A percentile compares a stretch with the other conserved stretches of the same genome.
These are phyloP conservation scores for Antheraea mylitta DNA, from an alignment of 1,140 invertebrate species.

Conservation along the genomic window DNA sequence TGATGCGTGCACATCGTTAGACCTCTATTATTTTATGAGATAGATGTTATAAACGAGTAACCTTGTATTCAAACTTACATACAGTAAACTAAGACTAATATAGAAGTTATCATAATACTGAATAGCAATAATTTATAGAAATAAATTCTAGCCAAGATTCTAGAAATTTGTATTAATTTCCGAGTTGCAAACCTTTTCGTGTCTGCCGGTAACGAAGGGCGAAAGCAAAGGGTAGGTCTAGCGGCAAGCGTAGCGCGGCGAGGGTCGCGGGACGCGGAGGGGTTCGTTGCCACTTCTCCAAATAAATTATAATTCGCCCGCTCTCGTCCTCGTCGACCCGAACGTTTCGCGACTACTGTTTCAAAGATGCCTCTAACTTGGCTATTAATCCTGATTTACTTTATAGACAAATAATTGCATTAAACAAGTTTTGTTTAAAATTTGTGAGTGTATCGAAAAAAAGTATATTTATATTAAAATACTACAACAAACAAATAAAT, in stretches of 20 bases:
- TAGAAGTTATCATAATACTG: too few relatives aligned
- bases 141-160: not conserved
- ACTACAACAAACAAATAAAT: too few relatives aligned
- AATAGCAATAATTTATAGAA: too few relatives aligned
- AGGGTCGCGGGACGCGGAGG: conserved; percentile 37
- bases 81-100: too few relatives aligned
- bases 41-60: too few relatives aligned
- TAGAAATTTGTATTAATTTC: conserved; percentile 21
- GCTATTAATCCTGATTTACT: conserved; percentile 42
- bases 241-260: conserved; percentile 31
- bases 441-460: not conserved
- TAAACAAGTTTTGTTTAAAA: not conserved
- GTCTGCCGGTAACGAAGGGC: conserved; percentile 72
- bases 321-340: conserved; percentile 41
- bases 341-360: conserved; percentile 57
- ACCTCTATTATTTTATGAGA: too few relatives aligned
- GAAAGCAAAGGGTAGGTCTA: conserved; percentile 77
- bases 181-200: conserved; percentile 53
- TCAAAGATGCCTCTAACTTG: conserved; percentile 37
- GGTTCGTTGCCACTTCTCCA: conserved; percentile 75
- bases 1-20: too few relatives aligned
- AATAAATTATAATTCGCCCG: conserved; percentile 77
- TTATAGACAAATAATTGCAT: conserved; percentile 17
- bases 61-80: too few relatives aligned
- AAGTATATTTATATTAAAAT: too few relatives aligned